Conservation (phyloP, 2,113 vertebrate species). For the Rhagologus leucostigma region DNA sequence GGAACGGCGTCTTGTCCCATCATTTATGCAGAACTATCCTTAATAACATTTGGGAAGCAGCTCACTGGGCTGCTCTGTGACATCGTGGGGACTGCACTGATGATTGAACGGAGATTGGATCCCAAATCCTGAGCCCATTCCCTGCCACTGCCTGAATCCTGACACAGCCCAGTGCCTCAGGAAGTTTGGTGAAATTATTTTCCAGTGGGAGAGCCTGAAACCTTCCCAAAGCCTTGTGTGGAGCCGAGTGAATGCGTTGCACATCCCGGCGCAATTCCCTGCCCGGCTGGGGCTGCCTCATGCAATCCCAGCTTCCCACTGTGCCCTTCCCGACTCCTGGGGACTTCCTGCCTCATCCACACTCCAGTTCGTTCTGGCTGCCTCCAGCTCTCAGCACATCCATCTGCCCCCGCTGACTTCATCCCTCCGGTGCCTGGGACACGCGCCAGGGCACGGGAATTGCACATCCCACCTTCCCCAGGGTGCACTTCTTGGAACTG, state of each 20-base stretch:
- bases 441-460: background rate
- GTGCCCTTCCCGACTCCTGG: conserved; percentile 16
- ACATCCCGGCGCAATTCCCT: background rate
- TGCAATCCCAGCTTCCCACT: conserved; percentile 23
- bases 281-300: background rate
- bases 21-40: background rate
- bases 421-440: background rate
- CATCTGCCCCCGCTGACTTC: conserved; percentile 39
- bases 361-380: background rate
- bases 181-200: background rate
- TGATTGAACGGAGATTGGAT: background rate
- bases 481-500: background rate
- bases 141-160: background rate
- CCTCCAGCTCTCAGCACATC: conserved; percentile 23
- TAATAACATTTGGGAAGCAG: background rate
- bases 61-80: background rate
- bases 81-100: background rate
- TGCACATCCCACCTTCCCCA: background rate
- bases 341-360: background rate
- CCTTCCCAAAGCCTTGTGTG: background rate
- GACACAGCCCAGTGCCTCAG: background rate
- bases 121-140: background rate
- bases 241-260: background rate
- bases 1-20: background rate
- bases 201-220: background rate